Evolutionary conservation across 2,113 vertebrate species (phyloP), one percentile per base, ranked within the genome.

Genomic region (Aegithalos caudatus): DNA sequence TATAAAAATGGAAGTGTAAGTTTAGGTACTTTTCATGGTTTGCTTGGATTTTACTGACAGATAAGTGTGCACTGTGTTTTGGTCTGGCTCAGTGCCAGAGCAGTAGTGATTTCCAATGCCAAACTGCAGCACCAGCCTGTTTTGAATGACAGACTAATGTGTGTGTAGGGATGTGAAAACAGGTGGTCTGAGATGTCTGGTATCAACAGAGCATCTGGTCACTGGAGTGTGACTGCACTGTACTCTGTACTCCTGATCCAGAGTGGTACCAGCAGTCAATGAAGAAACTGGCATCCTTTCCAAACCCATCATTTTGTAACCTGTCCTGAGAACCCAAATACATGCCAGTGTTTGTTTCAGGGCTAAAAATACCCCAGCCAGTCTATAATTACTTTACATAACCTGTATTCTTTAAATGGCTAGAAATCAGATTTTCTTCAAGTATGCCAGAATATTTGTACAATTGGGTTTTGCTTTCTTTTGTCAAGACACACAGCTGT

Each of bases 181-280:
- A 98, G 98, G 98, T 98, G 98, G 97, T 96, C 95, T 95, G 97
- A 97, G 97, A 97, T 93, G 95, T 65, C 89, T 94, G 82, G n/a
- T 64, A 96, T 78, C 95, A 98, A 58, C 95, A 95, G 86, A 97
- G 96, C 98, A 98, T 97, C 98, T 98, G 97, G 95, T 93, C 90
- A 94, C 90, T 94, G 95, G 96, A 97, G 92, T 96, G 94, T 78
- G 97, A 95, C 94, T 96, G 87, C 42, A 73, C 66, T 44, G 14
- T 77, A 44, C 81, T 97, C 95, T 92, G 79, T 90, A 23, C 37
- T 97, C 80, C 84, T 95, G 51, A 79, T 66, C 72, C 65, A 91
- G 51, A 92, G 38, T 35, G 42, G 28, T 74, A 92, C 93, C 93
- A 96, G 77, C 79, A 79, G 72, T 19, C 83, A 96, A 58, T 14